Percentiles rank a stretch among this genome's conserved stretches.
phyloP scores from a whole-genome alignment of 1,140 invertebrate genomes.

The Teleogryllus occipitalis region DNA sequence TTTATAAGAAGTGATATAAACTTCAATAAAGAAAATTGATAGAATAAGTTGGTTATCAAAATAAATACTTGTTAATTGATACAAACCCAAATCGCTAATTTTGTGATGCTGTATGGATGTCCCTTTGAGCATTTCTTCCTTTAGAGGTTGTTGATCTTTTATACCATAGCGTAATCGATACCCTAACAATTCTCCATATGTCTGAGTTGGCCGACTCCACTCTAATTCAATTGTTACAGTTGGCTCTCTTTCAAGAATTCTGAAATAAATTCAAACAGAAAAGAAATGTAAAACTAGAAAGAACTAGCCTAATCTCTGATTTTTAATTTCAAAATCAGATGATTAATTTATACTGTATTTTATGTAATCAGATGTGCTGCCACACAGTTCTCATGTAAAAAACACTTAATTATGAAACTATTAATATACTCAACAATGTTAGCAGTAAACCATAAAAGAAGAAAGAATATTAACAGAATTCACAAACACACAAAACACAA shows the following conservation, averaged over 20 bases:
- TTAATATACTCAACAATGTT: not conserved
- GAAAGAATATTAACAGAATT: not conserved
- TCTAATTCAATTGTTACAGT: conserved; percentile 79
- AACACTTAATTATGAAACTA: too few relatives aligned
- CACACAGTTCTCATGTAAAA: too few relatives aligned
- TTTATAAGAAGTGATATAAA: not conserved
- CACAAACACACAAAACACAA: not conserved
- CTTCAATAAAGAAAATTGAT: not conserved
- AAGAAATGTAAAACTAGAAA: not conserved
- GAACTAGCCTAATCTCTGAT: not conserved
- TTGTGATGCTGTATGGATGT: conserved; percentile 43
- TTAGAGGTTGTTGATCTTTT: conserved; percentile 29
- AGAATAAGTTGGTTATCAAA: not conserved
- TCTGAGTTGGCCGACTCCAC: conserved; percentile 79
- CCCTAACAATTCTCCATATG: conserved; percentile 77
- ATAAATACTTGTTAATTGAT: not conserved
- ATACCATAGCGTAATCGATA: conserved; percentile 47
- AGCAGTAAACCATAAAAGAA: not conserved
- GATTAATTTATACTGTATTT: not conserved
- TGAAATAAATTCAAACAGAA: conserved; percentile 30
- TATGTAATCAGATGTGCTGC: too few relatives aligned
- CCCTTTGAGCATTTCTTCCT: conserved; percentile 28
- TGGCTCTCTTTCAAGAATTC: conserved; percentile 71
- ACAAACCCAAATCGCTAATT: conserved; percentile 41
- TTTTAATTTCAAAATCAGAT: not conserved